Conservation (phyloP, 2,888 invertebrate genomes). For the Cenopis cana region DNA sequence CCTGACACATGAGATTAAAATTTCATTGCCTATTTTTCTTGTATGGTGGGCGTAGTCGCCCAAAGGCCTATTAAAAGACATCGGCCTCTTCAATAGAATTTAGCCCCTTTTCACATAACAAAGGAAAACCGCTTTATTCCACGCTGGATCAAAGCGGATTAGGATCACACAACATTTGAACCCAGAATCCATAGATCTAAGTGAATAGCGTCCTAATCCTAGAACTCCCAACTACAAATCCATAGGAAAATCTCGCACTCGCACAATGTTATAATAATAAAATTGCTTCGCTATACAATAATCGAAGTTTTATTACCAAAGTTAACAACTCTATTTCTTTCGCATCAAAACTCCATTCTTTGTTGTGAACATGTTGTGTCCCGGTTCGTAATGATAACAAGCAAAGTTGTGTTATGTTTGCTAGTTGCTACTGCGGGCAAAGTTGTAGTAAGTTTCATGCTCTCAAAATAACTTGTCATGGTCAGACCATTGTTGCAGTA, state of each 20-base stretch:
- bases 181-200: neutral
- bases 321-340: constrained; percentile 21
- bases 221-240: too few relatives aligned
- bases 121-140: too few relatives aligned
- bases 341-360: constrained; percentile 15
- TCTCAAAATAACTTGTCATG: constrained; percentile 12
- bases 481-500: neutral
- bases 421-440: neutral
- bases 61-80: too few relatives aligned
- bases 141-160: neutral
- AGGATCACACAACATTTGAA: neutral
- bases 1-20: too few relatives aligned
- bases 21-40: too few relatives aligned
- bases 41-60: too few relatives aligned
- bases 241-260: neutral
- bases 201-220: too few relatives aligned
- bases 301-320: constrained; percentile 23
- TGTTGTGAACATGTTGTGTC: constrained; percentile 18
- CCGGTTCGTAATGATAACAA: constrained; percentile 29
- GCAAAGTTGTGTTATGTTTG: constrained; percentile 25
- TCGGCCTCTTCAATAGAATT: too few relatives aligned
- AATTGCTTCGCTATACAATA: constrained; percentile 5
- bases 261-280: neutral
- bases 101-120: too few relatives aligned
- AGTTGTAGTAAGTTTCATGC: constrained; percentile 24